Conservation (phyloP, 1,140 invertebrate genomes). For the Chrysoperla carnea region DNA sequence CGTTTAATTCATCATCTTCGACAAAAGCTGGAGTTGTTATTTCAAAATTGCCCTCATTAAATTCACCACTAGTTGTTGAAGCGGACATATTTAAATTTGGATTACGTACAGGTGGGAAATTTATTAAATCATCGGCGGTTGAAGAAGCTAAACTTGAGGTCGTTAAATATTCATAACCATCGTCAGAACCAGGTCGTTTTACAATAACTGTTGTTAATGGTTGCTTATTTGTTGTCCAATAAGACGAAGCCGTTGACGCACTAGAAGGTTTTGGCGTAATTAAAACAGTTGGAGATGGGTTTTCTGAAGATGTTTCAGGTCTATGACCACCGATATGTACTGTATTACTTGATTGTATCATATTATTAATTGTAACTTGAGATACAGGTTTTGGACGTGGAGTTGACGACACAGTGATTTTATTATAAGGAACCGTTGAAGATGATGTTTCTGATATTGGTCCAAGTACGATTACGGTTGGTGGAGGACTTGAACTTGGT, state of each 20-base stretch:
- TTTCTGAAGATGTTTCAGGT: constrained; percentile 17
- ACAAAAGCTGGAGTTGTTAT: constrained; percentile 52
- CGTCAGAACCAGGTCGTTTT: constrained; percentile 3
- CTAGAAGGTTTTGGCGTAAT: constrained; percentile 40
- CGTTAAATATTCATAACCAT: not conserved
- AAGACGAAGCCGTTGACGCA: constrained; percentile 13
- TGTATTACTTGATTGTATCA: constrained; percentile 32
- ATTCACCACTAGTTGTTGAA: constrained; percentile 24
- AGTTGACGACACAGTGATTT: constrained; percentile 14
- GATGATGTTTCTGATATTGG: constrained; percentile 22
- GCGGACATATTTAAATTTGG: constrained; percentile 54
- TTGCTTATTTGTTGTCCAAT: constrained; percentile 7
- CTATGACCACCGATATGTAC: constrained; percentile 21
- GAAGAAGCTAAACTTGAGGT: not conserved
- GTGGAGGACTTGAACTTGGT: constrained; percentile 32
- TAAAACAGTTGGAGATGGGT: constrained; percentile 31
- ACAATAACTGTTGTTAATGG: constrained; percentile 6
- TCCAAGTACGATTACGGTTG: constrained; percentile 52
- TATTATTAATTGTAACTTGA: constrained; percentile 34
- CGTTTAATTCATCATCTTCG: constrained; percentile 53
- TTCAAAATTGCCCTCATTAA: constrained; percentile 29
- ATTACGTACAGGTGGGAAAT: constrained; percentile 68
- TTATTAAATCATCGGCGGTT: constrained; percentile 50
- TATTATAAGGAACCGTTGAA: constrained; percentile 1
- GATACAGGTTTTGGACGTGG: constrained; percentile 27